Conservation (phyloP, 2,888 invertebrate species). For the Calliphora vomitoria region DNA sequence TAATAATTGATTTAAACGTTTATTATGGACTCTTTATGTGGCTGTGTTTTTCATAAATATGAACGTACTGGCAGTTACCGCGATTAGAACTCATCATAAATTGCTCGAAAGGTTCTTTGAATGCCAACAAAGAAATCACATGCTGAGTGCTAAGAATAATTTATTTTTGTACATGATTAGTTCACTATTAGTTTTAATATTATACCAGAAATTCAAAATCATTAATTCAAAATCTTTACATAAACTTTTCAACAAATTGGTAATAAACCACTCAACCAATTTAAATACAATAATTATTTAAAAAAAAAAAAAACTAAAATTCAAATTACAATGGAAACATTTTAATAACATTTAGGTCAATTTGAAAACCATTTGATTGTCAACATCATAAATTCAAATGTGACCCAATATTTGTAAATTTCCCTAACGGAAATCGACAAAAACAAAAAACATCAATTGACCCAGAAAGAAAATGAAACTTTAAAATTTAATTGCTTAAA, state of each 20-base stretch:
- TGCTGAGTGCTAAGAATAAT: background rate
- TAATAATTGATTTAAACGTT: background rate
- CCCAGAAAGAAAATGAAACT: slow-evolving; percentile 21
- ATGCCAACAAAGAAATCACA: background rate
- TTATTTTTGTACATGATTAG: background rate
- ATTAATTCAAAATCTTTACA: background rate
- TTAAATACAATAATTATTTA: background rate
- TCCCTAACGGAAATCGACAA: background rate
- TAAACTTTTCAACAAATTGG: background rate
- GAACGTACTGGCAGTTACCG: too few relatives aligned
- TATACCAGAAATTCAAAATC: background rate
- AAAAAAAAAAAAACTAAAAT: background rate
- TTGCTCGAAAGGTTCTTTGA: background rate
- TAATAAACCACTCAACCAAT: background rate
- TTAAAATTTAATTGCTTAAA: background rate
- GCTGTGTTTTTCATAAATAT: too few relatives aligned
- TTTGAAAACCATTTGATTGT: slow-evolving; percentile 24
- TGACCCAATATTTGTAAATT: slow-evolving; percentile 33
- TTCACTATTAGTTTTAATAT: background rate
- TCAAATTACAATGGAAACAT: background rate
- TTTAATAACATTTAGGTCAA: slow-evolving; percentile 15
- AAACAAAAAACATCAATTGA: slow-evolving; percentile 14
- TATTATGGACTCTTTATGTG: too few relatives aligned
- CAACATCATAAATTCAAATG: slow-evolving; percentile 51
- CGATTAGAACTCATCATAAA: background rate